Evolutionary conservation across 2,888 invertebrate genomes (phyloP).

Genomic region (Listrodromus nycthemerus): DNA sequence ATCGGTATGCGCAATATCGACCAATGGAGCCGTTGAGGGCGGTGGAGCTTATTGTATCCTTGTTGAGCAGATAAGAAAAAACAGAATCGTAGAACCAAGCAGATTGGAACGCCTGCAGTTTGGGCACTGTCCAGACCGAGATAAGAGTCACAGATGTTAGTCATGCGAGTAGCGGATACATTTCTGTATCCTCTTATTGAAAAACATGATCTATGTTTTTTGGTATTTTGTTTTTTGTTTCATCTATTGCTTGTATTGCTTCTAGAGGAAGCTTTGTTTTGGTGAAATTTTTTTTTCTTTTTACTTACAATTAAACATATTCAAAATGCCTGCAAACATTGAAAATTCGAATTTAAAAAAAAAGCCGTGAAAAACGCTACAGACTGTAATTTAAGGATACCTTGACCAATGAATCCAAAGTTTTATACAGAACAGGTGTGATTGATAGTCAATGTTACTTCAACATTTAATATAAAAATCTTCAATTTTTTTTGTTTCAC

Average conservation of each 20-base stretch:
- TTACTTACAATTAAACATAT: background rate
- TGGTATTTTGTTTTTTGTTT: background rate
- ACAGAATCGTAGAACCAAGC: background rate
- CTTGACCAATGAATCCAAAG: no score
- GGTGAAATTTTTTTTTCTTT: no score
- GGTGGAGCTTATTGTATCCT: constrained; percentile 99
- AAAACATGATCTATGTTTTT: constrained; percentile 4
- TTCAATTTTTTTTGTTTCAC: background rate
- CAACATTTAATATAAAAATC: background rate
- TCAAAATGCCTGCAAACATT: no score
- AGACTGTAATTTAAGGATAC: no score
- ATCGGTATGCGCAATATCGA: constrained; percentile 99
- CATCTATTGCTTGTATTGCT: no score
- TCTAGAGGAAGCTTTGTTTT: no score
- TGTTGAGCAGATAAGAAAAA: constrained; percentile 76
- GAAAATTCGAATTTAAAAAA: no score
- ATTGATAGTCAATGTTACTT: background rate
- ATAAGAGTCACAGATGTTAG: constrained; percentile 19
- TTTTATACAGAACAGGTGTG: no score
- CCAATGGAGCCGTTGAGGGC: constrained; percentile 99
- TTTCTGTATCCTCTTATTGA: constrained; percentile 33
- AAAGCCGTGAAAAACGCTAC: no score
- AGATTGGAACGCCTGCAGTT: background rate
- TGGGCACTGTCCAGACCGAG: constrained; percentile 16
- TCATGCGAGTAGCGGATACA: constrained; percentile 22